Base-by-base conservation (phyloP, 2,113 vertebrate species). In the Eubucco bourcierii region DNA sequence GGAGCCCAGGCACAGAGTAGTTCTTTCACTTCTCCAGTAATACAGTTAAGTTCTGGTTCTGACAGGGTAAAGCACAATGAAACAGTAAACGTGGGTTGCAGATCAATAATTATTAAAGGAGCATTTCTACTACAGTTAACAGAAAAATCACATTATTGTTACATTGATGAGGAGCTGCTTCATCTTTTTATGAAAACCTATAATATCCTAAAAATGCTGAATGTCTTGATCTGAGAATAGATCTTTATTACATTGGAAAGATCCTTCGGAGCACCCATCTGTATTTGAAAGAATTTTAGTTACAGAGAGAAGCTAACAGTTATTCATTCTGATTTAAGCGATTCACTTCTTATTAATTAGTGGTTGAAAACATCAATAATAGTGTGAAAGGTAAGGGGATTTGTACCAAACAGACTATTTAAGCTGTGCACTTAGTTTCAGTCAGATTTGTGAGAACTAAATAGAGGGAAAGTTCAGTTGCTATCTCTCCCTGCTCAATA, bases 401-500 rank as follows among this genome's bases (percentile, higher is more conserved):
- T 68, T 44, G 55, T 79, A 78, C 28, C 44, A 68, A 16, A 86
- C 23, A 29, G 72, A 82, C 65, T 74, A 28, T 84, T 80, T 71
- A 29, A 77, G 55, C 92, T 64, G 41, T 19, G 11, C 39, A 65
- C 10, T 39, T 72, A 70, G 79, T 95, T 95, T 71, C 52, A 88
- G 50, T 74, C 92, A 88, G 79, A 76, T 81, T 77, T 58, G 78
- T 75, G 91, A 77, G 41, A 96, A 95, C 83, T 78, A 91, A 95
- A 87, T 46, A 84, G 76, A 94, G 90, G 90, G 75, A 90, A 93
- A 93, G 84, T 94, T 90, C 39, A 24, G 55, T 92, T 80, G 63
- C 88, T 86, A 50, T 95, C 90, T 97, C 87, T 95, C 46, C 68
- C 46, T 80, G 90, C 76, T 88, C 92, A 90, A 97, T 97, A 95